phyloP scores from a whole-genome alignment of 2,888 invertebrate genomes.

The Lagria hirta region DNA sequence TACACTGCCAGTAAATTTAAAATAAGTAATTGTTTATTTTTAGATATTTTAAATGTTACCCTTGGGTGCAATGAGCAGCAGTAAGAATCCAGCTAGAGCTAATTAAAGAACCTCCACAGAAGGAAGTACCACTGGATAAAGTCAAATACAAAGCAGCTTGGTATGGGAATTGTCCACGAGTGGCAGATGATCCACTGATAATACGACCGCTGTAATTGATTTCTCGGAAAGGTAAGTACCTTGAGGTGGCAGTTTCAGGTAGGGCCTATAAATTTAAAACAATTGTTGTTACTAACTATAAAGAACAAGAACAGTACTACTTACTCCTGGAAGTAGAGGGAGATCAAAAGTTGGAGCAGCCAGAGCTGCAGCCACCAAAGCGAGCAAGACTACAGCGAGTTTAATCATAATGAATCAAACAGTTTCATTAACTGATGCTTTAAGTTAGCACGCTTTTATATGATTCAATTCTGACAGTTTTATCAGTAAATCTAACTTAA shows the following conservation, averaged over 20 bases:
- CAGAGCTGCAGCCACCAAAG: not conserved
- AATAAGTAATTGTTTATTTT: not conserved
- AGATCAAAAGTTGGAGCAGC: conserved; percentile 7
- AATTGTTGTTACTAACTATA: not conserved
- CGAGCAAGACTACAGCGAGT: conserved; percentile 1
- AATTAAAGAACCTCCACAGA: conserved; percentile 18
- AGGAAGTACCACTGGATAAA: conserved; percentile 10
- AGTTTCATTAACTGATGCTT: too few relatives aligned
- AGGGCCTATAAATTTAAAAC: conserved; percentile 5
- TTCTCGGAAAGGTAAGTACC: conserved; percentile 8
- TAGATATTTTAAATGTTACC: too few relatives aligned
- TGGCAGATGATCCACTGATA: conserved; percentile 9
- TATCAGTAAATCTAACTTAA: too few relatives aligned
- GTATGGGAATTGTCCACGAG: conserved; percentile 10
- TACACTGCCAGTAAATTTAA: conserved; percentile 3
- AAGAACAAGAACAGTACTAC: not conserved
- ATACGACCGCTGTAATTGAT: conserved; percentile 7
- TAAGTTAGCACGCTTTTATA: too few relatives aligned
- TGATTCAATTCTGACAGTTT: too few relatives aligned
- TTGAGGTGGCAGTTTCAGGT: conserved; percentile 2
- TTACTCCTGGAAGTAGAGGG: conserved; percentile 11
- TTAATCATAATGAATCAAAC: too few relatives aligned
- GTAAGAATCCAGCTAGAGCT: conserved; percentile 14
- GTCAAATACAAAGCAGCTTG: conserved; percentile 15
- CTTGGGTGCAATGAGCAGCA: conserved; percentile 15